Evolutionary conservation across 2,113 vertebrate species (phyloP).

Genomic region (Pelodiscus sinensis): DNA sequence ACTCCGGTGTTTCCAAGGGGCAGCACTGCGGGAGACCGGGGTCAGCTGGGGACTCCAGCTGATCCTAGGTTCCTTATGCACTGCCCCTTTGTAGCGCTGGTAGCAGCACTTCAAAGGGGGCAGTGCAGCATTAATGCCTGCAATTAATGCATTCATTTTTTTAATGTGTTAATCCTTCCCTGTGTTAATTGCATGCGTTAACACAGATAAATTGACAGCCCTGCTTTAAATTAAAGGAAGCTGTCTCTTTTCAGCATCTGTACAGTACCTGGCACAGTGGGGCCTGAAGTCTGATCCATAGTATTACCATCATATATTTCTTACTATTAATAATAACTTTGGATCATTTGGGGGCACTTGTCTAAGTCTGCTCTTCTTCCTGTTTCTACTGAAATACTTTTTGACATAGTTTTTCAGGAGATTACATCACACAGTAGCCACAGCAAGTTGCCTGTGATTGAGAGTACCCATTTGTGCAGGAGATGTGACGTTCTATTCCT

Average conservation of each 20-base stretch:
- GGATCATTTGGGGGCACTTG: background rate
- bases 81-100: too few species aligned
- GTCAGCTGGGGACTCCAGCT: too few species aligned
- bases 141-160: too few species aligned
- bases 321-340: background rate
- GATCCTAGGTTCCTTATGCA: too few species aligned
- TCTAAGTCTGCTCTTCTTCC: background rate
- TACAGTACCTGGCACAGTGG: background rate
- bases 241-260: background rate
- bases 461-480: background rate
- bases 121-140: too few species aligned
- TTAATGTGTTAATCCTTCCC: too few species aligned
- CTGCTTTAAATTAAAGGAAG: background rate
- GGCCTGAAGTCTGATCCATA: background rate
- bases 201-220: too few species aligned
- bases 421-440: background rate
- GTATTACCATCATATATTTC: background rate
- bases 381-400: background rate
- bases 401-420: background rate
- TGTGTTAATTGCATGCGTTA: too few species aligned
- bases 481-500: accelerated
- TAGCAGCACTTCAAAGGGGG: too few species aligned
- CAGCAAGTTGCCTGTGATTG: background rate
- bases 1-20: too few species aligned
- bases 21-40: too few species aligned